A percentile compares a stretch with the other conserved stretches of the same genome.
Evolutionary conservation across 2,113 vertebrate species (phyloP).

Genomic region (Anoura caudifer): DNA sequence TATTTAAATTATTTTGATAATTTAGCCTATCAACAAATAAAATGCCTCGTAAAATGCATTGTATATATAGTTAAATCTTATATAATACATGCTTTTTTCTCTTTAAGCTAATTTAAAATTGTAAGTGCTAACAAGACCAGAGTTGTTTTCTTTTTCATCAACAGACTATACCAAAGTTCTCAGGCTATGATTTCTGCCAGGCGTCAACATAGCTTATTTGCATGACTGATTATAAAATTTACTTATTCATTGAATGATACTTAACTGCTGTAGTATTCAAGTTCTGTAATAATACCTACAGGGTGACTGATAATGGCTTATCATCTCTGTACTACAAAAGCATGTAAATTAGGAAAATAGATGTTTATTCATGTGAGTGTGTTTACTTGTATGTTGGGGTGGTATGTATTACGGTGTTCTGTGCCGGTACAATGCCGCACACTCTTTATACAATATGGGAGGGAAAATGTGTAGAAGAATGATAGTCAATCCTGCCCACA

Average conservation of each 20-base stretch:
- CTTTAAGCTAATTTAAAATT: slow-evolving; percentile 43
- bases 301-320: slow-evolving; percentile 54
- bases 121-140: not conserved
- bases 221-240: slow-evolving; percentile 23
- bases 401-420: slow-evolving; percentile 36
- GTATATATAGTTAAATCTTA: not conserved
- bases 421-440: slow-evolving; percentile 66
- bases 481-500: slow-evolving; percentile 65
- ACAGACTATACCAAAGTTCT: not conserved
- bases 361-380: not conserved
- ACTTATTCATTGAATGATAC: slow-evolving; percentile 7
- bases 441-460: slow-evolving; percentile 54
- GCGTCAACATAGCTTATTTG: slow-evolving; percentile 24
- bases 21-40: not conserved
- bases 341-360: slow-evolving; percentile 60
- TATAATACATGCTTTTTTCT: not conserved
- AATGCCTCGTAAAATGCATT: not conserved
- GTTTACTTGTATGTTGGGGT: not conserved
- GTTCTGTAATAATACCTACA: slow-evolving; percentile 49
- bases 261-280: slow-evolving; percentile 34
- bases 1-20: not conserved
- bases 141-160: not conserved
- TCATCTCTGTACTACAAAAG: slow-evolving; percentile 40
- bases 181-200: slow-evolving; percentile 23
- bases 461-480: slow-evolving; percentile 63